Percentiles rank a stretch among this genome's conserved stretches.
Conservation (phyloP, 2,113 vertebrate genomes). For the Indicator maculatus region DNA sequence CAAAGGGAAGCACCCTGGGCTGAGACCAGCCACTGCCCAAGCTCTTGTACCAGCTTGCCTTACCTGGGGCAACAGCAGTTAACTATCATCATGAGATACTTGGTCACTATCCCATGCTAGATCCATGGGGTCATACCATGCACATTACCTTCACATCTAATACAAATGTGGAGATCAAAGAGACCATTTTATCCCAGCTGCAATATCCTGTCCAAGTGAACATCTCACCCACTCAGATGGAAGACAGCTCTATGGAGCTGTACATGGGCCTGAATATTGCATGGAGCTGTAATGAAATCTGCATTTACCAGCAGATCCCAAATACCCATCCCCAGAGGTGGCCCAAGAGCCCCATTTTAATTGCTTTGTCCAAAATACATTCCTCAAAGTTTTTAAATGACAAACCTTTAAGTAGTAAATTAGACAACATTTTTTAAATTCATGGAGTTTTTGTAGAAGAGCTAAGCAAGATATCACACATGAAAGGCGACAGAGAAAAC, state of each 20-base stretch:
- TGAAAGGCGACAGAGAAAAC: background rate
- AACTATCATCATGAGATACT: background rate
- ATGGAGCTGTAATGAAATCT: background rate
- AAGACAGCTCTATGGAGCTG: background rate
- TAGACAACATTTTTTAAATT: background rate
- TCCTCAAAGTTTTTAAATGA: background rate
- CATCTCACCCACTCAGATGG: background rate
- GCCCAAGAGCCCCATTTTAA: background rate
- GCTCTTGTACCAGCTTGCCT: background rate
- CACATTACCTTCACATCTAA: rapidly evolving
- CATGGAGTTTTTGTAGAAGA: background rate
- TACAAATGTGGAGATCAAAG: background rate
- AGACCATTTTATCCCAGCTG: background rate
- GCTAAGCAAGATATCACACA: background rate
- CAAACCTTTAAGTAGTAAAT: background rate
- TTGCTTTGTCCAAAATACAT: background rate
- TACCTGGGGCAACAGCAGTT: background rate
- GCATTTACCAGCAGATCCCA: background rate
- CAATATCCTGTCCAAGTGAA: background rate
- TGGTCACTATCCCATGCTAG: background rate
- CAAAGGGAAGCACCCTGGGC: background rate
- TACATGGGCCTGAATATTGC: background rate
- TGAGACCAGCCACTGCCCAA: background rate
- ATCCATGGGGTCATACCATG: rapidly evolving
- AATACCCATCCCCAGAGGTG: background rate